Evolutionary conservation across 2,888 invertebrate genomes (phyloP).

Genomic region (Epiperipatus broadwayi): DNA sequence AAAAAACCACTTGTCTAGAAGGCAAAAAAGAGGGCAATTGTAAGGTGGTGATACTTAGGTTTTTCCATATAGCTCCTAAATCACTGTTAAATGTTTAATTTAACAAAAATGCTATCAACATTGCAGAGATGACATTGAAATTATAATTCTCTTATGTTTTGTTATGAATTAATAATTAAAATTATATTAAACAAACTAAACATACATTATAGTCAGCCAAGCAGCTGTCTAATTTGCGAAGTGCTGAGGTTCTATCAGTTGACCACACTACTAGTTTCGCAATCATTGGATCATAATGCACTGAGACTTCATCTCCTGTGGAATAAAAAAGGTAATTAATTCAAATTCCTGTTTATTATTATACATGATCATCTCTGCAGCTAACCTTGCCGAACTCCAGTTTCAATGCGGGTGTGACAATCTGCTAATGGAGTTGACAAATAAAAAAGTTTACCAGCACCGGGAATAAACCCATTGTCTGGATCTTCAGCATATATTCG

Average conservation of each 20-base stretch:
- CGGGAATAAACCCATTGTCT: conserved; percentile 62
- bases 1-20: no score
- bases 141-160: no score
- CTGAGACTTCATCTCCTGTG: conserved; percentile 83
- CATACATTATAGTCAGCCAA: conserved; percentile 66
- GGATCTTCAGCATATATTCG: conserved; percentile 79
- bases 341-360: not conserved
- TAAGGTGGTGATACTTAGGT: no score
- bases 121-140: no score
- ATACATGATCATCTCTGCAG: not conserved
- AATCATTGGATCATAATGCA: conserved; percentile 99
- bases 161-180: no score
- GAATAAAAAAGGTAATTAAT: conserved; percentile 6
- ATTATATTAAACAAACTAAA: no score
- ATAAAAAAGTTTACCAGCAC: conserved; percentile 63
- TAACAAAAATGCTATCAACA: no score
- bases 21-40: no score
- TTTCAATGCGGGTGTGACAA: conserved; percentile 58
- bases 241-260: conserved; percentile 53
- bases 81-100: no score
- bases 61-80: no score
- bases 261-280: conserved; percentile 96
- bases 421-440: conserved; percentile 44
- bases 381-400: conserved; percentile 36
- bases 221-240: conserved; percentile 51